Conservation (phyloP, 2,797 vertebrate genomes). For the Sebastolobus alascanus region DNA sequence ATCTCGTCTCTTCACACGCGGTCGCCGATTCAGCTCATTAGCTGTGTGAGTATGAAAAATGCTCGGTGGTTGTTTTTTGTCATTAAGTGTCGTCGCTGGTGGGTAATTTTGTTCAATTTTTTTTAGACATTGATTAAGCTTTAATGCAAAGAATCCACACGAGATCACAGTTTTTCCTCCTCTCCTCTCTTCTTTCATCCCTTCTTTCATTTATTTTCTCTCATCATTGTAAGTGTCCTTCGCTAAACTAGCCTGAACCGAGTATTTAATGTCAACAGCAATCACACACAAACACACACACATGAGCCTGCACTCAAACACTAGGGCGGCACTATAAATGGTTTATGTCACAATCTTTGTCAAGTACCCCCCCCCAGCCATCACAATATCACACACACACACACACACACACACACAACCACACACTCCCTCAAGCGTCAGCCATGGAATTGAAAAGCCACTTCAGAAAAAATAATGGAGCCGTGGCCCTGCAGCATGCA, state of each 20-base stretch:
- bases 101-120: neutral
- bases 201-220: neutral
- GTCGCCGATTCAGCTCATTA: neutral
- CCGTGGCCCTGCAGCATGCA: conserved; percentile 52
- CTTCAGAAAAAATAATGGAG: conserved; percentile 73
- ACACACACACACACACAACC: conserved; percentile 22
- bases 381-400: conserved; percentile 36
- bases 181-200: neutral
- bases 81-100: neutral
- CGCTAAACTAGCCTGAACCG: conserved; percentile 39
- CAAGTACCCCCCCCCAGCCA: conserved; percentile 34
- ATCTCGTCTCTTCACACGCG: neutral
- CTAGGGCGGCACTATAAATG: conserved; percentile 65
- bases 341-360: conserved; percentile 75
- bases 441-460: conserved; percentile 72
- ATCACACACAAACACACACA: conserved; percentile 29
- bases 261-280: conserved; percentile 54
- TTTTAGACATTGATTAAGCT: neutral
- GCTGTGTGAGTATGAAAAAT: neutral
- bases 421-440: conserved; percentile 52
- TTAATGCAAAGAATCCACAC: neutral
- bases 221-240: conserved; percentile 11
- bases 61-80: conserved; percentile 7
- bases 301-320: conserved; percentile 37
- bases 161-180: neutral